Evolutionary conservation across 2,888 invertebrate species (phyloP).

Genomic region (Plagiodera versicolora): DNA sequence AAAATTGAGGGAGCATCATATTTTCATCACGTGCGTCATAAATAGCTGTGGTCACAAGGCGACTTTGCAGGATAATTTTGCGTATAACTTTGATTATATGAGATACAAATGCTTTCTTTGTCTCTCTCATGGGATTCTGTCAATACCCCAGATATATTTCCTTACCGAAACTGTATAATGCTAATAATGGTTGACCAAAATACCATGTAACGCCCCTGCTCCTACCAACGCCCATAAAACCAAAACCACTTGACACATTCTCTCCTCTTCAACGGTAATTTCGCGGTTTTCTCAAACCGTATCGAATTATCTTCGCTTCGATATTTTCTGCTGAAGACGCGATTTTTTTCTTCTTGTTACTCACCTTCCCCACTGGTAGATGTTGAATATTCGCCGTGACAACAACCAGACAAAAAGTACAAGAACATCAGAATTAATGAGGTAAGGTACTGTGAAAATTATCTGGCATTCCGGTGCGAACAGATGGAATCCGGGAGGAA

Average conservation of each 20-base stretch:
- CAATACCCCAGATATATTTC: too few species aligned
- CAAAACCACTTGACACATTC: slow-evolving; percentile 10
- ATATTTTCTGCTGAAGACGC: slow-evolving; percentile 3
- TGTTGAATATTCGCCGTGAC: slow-evolving; percentile 13
- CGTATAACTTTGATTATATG: too few species aligned
- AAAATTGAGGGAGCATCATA: too few species aligned
- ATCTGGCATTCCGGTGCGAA: background rate
- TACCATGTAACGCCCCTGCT: background rate
- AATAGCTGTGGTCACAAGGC: too few species aligned
- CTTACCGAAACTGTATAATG: too few species aligned
- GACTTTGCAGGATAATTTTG: too few species aligned
- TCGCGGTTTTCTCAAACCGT: slow-evolving; percentile 22
- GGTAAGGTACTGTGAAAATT: slow-evolving; percentile 5
- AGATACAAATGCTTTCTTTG: too few species aligned
- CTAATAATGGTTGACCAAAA: too few species aligned
- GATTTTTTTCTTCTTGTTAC: background rate
- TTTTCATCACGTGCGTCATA: too few species aligned
- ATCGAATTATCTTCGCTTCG: slow-evolving; percentile 19
- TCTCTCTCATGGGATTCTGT: too few species aligned
- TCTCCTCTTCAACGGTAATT: slow-evolving; percentile 13
- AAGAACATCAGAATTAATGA: slow-evolving; percentile 14
- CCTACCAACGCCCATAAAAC: background rate
- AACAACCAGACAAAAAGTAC: slow-evolving; percentile 17
- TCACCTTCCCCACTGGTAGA: slow-evolving; percentile 20
- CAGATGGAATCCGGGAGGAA: background rate